Conservation (phyloP, 2,113 vertebrate genomes). For the Alosa alosa region DNA sequence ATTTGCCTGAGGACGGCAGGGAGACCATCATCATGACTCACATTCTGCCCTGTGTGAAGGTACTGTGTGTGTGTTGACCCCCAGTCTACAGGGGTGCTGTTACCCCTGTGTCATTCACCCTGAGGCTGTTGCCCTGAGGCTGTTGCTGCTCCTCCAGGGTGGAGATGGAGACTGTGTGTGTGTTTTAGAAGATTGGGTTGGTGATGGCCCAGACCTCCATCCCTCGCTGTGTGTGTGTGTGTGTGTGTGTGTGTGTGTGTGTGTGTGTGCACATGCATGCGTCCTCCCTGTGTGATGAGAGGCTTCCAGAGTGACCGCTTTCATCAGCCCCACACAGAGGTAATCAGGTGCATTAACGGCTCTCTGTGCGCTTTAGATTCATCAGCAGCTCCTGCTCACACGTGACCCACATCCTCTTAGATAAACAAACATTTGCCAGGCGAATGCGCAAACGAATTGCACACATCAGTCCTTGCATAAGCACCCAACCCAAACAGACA, state of each 20-base stretch:
- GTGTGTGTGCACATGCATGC: too few species aligned
- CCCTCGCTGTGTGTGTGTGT: neutral
- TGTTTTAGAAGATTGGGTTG: neutral
- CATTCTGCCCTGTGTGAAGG: slow-evolving; percentile 88
- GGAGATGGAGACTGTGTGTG: neutral
- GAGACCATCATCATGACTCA: slow-evolving; percentile 89
- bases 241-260: neutral
- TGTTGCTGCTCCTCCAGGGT: neutral
- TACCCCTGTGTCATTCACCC: slow-evolving; percentile 57
- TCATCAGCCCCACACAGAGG: too few species aligned
- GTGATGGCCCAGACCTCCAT: too few species aligned
- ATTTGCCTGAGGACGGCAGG: slow-evolving; percentile 82
- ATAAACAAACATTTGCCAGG: neutral
- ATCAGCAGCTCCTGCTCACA: too few species aligned
- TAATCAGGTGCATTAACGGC: too few species aligned
- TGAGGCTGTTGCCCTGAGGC: neutral
- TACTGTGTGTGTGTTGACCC: slow-evolving; percentile 52
- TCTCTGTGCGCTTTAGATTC: too few species aligned
- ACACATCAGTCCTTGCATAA: too few species aligned
- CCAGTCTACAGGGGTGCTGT: slow-evolving; percentile 74
- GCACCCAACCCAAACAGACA: too few species aligned
- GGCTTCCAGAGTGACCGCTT: too few species aligned
- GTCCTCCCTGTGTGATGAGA: too few species aligned
- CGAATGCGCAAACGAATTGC: too few species aligned
- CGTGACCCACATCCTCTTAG: too few species aligned